Evolutionary conservation across 2,113 vertebrate species (phyloP).

Genomic region (Ctenodactylus gundi): DNA sequence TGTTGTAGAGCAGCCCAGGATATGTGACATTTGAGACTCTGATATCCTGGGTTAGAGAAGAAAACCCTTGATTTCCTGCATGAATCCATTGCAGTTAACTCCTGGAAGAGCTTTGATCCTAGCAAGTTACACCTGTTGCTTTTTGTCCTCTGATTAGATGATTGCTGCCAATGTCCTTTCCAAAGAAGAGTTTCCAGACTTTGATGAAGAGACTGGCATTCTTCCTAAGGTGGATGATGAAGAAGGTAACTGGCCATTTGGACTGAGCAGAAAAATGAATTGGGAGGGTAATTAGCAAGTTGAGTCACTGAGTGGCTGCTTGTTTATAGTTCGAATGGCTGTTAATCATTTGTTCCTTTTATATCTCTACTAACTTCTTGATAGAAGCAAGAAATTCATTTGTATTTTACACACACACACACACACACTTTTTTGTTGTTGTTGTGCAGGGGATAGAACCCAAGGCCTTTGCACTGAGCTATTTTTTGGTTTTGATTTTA

Average conservation of each 20-base stretch:
- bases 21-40: not conserved
- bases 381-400: not conserved
- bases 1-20: not conserved
- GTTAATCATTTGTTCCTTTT: not conserved
- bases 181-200: conserved; percentile 99
- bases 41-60: not conserved
- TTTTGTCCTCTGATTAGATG: conserved; percentile 87
- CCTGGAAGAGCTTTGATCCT: not conserved
- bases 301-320: not conserved
- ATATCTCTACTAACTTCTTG: not conserved
- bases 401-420: no score
- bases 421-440: no score
- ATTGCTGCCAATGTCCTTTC: conserved; percentile 98
- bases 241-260: conserved; percentile 89
- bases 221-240: conserved; percentile 99
- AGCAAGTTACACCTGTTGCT: not conserved
- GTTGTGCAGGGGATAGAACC: no score
- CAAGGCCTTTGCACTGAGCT: no score
- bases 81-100: not conserved
- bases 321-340: not conserved
- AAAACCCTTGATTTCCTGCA: not conserved
- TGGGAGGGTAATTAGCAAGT: not conserved
- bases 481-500: no score
- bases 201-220: conserved; percentile 98
- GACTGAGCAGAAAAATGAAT: not conserved